These are phyloP conservation scores for Eufriesea mexicana DNA, from an alignment of 1,140 invertebrate genomes.

Conservation along the genomic window DNA sequence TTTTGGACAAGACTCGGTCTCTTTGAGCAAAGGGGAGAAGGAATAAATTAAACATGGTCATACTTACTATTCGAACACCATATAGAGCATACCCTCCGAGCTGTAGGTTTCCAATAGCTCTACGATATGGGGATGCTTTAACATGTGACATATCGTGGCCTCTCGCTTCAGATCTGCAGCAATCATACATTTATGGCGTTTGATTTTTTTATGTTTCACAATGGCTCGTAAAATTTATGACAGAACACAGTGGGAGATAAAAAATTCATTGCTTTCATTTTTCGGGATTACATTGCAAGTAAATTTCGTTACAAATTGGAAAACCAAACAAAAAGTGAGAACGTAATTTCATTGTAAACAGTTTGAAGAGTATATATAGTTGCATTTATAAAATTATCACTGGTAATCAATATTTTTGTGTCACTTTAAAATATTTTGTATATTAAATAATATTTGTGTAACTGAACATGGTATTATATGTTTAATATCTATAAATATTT, in stretches of 20 bases:
- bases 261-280: neutral
- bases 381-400: too few relatives aligned
- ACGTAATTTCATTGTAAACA: neutral
- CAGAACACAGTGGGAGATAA: neutral
- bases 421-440: too few relatives aligned
- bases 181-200: slow-evolving; percentile 6
- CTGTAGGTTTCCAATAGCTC: slow-evolving; percentile 99
- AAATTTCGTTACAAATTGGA: too few relatives aligned
- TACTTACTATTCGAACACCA: slow-evolving; percentile 99
- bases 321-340: neutral
- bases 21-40: neutral
- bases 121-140: slow-evolving; percentile 99
- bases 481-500: too few relatives aligned
- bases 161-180: slow-evolving; percentile 97
- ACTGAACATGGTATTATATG: too few relatives aligned
- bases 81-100: slow-evolving; percentile 98
- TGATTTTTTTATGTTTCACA: neutral
- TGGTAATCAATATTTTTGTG: too few relatives aligned
- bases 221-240: too few relatives aligned
- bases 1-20: neutral
- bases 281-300: neutral
- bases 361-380: too few relatives aligned
- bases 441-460: too few relatives aligned
- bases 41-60: slow-evolving; percentile 43
- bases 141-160: slow-evolving; percentile 99